phyloP scores from a whole-genome alignment of 2,888 invertebrate species.

The Pimpla rufipes region DNA sequence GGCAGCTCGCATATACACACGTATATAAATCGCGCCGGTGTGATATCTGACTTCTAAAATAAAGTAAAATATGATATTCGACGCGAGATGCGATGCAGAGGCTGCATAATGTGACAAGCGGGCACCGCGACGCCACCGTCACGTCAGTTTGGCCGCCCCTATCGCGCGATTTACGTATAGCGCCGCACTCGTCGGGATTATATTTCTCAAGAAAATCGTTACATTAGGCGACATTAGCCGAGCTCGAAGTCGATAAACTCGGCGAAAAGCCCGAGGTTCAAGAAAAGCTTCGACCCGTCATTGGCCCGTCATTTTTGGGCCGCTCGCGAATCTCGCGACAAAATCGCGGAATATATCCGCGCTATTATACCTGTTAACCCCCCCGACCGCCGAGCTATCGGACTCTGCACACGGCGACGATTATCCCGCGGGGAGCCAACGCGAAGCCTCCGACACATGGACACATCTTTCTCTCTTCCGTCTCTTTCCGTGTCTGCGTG shows the following conservation, averaged over 20 bases:
- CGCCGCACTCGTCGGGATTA: not conserved
- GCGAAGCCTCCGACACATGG: slow-evolving; percentile 8
- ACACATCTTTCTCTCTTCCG: not conserved
- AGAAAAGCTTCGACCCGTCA: slow-evolving; percentile 40
- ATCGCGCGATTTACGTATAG: not conserved
- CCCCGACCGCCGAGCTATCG: not conserved
- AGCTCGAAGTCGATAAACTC: slow-evolving; percentile 8
- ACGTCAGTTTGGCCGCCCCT: not conserved
- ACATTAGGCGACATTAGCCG: not conserved
- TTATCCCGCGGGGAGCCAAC: slow-evolving; percentile 36
- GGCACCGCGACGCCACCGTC: slow-evolving; percentile 52
- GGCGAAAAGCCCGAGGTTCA: not conserved
- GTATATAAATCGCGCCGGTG: not conserved
- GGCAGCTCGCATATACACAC: too few species aligned
- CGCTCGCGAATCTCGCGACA: slow-evolving; percentile 3
- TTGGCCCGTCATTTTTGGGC: slow-evolving; percentile 41
- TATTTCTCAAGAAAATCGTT: slow-evolving; percentile 8
- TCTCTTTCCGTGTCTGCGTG: slow-evolving; percentile 3
- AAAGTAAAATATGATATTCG: slow-evolving; percentile 71
- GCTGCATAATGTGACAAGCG: slow-evolving; percentile 72
- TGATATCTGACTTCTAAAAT: slow-evolving; percentile 46
- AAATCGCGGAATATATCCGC: slow-evolving; percentile 30
- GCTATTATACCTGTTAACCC: too few species aligned
- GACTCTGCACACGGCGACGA: slow-evolving; percentile 14
- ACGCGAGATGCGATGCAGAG: slow-evolving; percentile 43